These are phyloP conservation scores for Bufotes viridis DNA, from an alignment of 2,797 vertebrate species.

Conservation along the genomic window DNA sequence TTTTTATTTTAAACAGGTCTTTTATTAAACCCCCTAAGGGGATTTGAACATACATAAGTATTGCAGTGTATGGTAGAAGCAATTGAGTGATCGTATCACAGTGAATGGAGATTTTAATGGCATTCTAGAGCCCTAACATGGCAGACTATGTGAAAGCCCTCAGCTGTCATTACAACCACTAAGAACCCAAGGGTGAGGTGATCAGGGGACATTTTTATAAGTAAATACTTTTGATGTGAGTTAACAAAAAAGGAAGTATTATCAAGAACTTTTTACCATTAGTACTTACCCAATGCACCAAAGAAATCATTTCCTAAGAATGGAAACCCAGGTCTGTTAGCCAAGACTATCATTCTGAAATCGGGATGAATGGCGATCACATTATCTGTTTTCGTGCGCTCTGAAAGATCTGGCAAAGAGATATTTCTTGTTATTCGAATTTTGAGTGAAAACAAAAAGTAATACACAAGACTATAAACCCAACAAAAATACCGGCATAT, in stretches of 20 bases:
- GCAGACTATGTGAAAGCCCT: no score
- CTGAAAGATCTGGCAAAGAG: conserved; percentile 76
- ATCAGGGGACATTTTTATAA: no score
- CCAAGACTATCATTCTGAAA: conserved; percentile 96
- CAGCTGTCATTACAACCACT: no score
- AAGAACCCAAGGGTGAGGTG: no score
- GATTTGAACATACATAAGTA: no score
- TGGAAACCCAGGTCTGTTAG: conserved; percentile 96
- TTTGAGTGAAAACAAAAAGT: neutral
- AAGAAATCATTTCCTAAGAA: conserved; percentile 98
- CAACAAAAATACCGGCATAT: neutral
- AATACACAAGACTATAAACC: neutral
- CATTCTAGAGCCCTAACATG: no score
- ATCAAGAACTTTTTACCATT: neutral
- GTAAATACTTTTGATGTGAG: neutral
- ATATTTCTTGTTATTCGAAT: neutral
- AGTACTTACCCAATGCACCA: conserved; percentile 88
- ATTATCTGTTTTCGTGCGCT: conserved; percentile 78
- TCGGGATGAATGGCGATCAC: conserved; percentile 90
- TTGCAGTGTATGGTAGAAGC: no score
- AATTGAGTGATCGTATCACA: no score
- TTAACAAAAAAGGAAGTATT: neutral
- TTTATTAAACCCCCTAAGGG: no score
- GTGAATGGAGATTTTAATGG: no score
- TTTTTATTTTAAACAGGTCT: no score